Percentiles rank a stretch among this genome's conserved stretches.
These are phyloP conservation scores for Cynopterus sphinx DNA, from an alignment of 2,797 vertebrate genomes.

Conservation along the genomic window DNA sequence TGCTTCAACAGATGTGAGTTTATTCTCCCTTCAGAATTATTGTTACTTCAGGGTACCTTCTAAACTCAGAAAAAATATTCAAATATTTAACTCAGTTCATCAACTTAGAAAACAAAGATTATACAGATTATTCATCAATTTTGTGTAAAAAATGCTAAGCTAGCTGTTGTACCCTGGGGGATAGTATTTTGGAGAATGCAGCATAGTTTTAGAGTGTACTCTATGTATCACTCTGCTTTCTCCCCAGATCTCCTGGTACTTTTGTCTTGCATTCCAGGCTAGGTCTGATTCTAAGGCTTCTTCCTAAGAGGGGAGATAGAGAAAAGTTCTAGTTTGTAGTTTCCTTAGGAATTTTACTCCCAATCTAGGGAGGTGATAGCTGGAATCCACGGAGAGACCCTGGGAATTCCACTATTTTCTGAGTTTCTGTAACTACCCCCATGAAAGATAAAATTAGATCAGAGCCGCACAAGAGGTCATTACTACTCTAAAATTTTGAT, in stretches of 20 bases:
- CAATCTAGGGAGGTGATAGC: neutral
- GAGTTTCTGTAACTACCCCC: neutral
- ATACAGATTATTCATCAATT: neutral
- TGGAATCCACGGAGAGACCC: neutral
- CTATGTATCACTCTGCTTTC: neutral
- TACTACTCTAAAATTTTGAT: neutral
- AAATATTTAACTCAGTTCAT: neutral
- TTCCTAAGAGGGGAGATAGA: neutral
- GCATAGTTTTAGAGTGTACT: neutral
- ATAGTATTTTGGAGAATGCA: neutral
- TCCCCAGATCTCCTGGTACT: neutral
- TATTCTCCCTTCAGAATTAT: constrained; percentile 5
- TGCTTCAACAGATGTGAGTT: neutral
- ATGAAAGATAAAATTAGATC: constrained; percentile 40
- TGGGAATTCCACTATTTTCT: constrained; percentile 49
- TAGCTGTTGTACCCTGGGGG: neutral
- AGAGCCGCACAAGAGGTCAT: neutral
- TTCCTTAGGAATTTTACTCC: constrained; percentile 29
- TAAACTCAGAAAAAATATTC: neutral
- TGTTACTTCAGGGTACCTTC: neutral
- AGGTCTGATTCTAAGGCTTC: neutral
- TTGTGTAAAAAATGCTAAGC: neutral
- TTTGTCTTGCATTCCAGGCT: neutral
- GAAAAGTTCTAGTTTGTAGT: constrained; percentile 32
- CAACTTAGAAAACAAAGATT: neutral